Percentiles rank a stretch among this genome's conserved stretches.
Evolutionary conservation across 2,888 invertebrate species (phyloP).

Genomic region (Conistra vaccinii): DNA sequence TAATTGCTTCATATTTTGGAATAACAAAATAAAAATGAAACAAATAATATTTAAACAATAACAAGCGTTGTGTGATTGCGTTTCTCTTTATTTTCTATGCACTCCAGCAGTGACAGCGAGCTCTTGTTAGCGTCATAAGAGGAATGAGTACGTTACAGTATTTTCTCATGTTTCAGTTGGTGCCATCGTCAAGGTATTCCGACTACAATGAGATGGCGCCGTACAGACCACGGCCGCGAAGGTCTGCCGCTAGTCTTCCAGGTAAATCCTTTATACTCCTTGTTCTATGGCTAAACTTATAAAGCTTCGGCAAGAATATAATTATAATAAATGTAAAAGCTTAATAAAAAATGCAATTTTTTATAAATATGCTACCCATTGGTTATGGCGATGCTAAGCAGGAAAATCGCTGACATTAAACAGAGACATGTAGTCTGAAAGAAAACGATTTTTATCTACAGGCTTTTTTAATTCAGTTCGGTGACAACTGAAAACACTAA

Average conservation of each 20-base stretch:
- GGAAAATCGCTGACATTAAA: not conserved
- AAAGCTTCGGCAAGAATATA: constrained; percentile 19
- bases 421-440: not conserved
- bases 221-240: constrained; percentile 86
- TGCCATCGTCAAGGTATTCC: constrained; percentile 87
- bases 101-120: too few relatives aligned
- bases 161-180: constrained; percentile 71
- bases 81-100: too few relatives aligned
- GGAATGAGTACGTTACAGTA: not conserved
- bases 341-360: constrained; percentile 3
- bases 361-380: not conserved
- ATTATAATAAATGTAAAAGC: not conserved
- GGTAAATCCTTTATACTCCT: constrained; percentile 70
- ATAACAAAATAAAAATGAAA: too few relatives aligned
- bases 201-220: constrained; percentile 89
- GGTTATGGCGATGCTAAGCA: not conserved
- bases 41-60: too few relatives aligned
- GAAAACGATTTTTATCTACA: not conserved
- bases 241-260: constrained; percentile 88
- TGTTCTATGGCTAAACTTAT: not conserved
- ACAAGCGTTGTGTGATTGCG: too few relatives aligned
- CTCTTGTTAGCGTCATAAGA: not conserved
- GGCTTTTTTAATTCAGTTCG: not conserved
- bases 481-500: not conserved
- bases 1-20: too few relatives aligned